Percentiles rank a stretch among this genome's conserved stretches.
Evolutionary conservation across 2,797 vertebrate species (phyloP).

Genomic region (Pipistrellus pipistrellus): DNA sequence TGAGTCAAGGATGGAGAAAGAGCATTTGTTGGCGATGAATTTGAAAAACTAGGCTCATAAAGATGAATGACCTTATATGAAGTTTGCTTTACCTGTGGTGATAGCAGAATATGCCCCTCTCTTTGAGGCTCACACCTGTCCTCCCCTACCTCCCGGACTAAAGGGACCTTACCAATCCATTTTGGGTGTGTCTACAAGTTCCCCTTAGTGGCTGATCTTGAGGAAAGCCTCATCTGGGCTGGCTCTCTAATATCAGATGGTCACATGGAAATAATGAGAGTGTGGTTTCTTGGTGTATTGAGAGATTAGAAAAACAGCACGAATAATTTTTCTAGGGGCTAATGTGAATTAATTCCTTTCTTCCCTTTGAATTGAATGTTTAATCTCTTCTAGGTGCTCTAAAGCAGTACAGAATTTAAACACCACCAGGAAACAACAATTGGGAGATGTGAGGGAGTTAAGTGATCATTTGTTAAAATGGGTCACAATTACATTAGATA

Average conservation of each 20-base stretch:
- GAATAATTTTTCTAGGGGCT: neutral
- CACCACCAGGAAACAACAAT: neutral
- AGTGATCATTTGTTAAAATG: conserved; percentile 19
- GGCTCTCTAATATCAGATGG: neutral
- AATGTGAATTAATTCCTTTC: neutral
- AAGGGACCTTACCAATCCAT: neutral
- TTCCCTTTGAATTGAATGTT: conserved; percentile 1
- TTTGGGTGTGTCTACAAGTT: neutral
- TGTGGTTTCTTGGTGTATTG: conserved; percentile 20
- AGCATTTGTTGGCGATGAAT: neutral
- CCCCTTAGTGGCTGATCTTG: neutral
- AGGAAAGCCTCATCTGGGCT: neutral
- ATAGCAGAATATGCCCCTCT: neutral
- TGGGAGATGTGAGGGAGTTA: neutral
- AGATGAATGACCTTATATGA: neutral
- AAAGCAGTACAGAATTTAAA: conserved; percentile 40
- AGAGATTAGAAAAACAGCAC: neutral
- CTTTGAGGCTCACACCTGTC: neutral
- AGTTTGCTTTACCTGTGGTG: neutral
- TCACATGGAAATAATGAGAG: neutral
- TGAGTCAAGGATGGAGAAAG: neutral
- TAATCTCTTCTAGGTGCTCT: neutral
- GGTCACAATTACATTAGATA: too few relatives aligned
- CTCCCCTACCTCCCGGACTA: neutral
- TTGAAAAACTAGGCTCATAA: conserved; percentile 44